Percentiles rank a stretch among this genome's conserved stretches.
These are phyloP conservation scores for Panthera tigris DNA, from an alignment of 2,113 vertebrate genomes.

Conservation along the genomic window DNA sequence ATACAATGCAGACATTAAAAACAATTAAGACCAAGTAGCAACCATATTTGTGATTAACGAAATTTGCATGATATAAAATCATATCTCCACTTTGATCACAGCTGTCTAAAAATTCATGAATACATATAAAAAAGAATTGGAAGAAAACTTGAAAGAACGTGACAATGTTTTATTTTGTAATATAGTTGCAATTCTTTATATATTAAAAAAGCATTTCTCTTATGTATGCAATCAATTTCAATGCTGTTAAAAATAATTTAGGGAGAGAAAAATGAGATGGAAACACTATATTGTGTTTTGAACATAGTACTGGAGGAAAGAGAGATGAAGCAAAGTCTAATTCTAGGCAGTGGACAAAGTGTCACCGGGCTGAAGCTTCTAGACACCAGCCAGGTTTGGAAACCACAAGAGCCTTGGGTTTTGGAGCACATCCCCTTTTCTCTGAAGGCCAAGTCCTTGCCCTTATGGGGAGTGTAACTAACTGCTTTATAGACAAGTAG, in stretches of 20 bases:
- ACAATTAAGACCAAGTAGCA: not conserved
- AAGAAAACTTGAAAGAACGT: not conserved
- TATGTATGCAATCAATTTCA: conserved; percentile 6
- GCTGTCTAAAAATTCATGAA: not conserved
- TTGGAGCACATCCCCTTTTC: not conserved
- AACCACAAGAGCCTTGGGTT: not conserved
- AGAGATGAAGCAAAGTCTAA: not conserved
- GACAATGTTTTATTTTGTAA: not conserved
- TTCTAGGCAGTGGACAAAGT: not conserved
- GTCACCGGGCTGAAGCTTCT: not conserved
- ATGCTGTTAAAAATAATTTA: not conserved
- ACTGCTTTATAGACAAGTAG: conserved; percentile 48
- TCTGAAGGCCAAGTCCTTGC: conserved; percentile 1
- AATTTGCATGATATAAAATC: not conserved
- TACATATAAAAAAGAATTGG: not conserved
- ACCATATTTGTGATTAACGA: not conserved
- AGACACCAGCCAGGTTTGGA: not conserved
- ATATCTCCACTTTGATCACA: not conserved
- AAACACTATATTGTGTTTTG: not conserved
- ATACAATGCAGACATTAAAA: conserved; percentile 5
- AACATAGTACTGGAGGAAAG: not conserved
- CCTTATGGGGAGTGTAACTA: conserved; percentile 25
- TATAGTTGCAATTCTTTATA: not conserved
- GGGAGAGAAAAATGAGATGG: conserved; percentile 13
- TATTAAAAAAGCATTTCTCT: conserved; percentile 3